Conservation (phyloP, 2,113 vertebrate species). For the Callionymus lyra region DNA sequence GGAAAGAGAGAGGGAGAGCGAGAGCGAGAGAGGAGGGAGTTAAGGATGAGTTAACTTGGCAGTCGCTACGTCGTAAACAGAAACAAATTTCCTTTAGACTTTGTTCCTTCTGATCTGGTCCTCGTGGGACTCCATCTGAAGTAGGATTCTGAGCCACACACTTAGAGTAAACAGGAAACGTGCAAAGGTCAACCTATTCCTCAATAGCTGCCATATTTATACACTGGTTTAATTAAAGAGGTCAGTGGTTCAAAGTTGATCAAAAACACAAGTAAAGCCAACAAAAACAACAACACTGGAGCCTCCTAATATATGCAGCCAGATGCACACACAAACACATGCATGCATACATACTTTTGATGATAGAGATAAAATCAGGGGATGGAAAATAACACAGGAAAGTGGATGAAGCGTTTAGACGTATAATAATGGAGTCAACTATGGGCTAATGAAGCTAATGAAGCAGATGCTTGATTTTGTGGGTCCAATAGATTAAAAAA, state of each 20-base stretch:
- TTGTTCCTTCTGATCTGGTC: conserved; percentile 14
- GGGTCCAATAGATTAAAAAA: no score
- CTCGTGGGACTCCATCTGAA: conserved; percentile 19
- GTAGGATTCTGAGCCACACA: conserved; percentile 8
- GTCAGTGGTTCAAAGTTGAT: not conserved
- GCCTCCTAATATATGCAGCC: not conserved
- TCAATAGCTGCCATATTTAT: no score
- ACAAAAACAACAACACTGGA: not conserved
- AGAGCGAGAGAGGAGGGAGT: conserved; percentile 6
- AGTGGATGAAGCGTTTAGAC: no score
- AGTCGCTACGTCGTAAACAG: conserved; percentile 26
- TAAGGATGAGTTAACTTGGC: conserved; percentile 30
- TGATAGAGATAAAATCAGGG: no score
- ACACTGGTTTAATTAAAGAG: no score
- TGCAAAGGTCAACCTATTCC: conserved; percentile 11
- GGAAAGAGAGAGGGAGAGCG: not conserved
- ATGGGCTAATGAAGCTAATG: no score
- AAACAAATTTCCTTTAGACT: conserved; percentile 3
- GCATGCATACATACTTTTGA: no score
- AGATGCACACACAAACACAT: no score
- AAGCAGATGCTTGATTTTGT: no score
- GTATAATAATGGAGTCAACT: no score
- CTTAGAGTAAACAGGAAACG: conserved; percentile 7
- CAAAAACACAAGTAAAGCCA: not conserved
- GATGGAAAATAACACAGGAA: no score